phyloP scores from a whole-genome alignment of 2,797 vertebrate species.

The Brotula barbata region DNA sequence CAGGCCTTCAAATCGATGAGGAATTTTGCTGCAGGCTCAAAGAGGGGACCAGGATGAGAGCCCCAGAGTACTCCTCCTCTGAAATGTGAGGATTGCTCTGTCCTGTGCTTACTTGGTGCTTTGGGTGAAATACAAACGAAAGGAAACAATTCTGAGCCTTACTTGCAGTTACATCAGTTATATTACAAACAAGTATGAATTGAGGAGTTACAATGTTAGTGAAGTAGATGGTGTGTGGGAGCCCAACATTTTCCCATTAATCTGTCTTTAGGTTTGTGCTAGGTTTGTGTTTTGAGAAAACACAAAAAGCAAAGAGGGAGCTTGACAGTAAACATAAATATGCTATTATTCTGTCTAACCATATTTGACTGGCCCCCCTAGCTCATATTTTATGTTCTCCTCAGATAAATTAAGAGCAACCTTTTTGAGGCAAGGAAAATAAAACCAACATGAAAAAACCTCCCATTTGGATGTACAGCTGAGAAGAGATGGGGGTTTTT shows the following conservation, averaged over 20 bases:
- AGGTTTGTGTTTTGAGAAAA: neutral
- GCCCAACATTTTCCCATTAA: no score
- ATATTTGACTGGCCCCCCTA: slow-evolving; percentile 3
- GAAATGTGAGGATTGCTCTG: slow-evolving; percentile 85
- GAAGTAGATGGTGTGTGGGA: neutral
- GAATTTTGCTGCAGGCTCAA: slow-evolving; percentile 92
- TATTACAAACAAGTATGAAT: neutral
- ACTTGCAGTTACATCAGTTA: neutral
- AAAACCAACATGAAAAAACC: slow-evolving; percentile 21
- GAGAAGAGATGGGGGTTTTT: slow-evolving; percentile 53
- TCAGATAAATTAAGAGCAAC: slow-evolving; percentile 18
- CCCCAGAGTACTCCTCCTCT: slow-evolving; percentile 89
- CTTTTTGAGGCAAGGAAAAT: slow-evolving; percentile 28
- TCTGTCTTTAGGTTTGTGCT: no score
- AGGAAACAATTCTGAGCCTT: neutral
- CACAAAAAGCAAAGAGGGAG: neutral
- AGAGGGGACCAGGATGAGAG: slow-evolving; percentile 93
- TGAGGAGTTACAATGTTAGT: neutral
- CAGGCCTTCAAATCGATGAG: slow-evolving; percentile 92
- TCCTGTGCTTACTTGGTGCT: neutral
- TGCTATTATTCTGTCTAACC: no score
- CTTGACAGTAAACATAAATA: no score
- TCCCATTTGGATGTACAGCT: slow-evolving; percentile 33
- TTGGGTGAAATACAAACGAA: neutral
- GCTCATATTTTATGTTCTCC: slow-evolving; percentile 4